phyloP scores from a whole-genome alignment of 2,888 invertebrate species.

The Lasioglossum vierecki region DNA sequence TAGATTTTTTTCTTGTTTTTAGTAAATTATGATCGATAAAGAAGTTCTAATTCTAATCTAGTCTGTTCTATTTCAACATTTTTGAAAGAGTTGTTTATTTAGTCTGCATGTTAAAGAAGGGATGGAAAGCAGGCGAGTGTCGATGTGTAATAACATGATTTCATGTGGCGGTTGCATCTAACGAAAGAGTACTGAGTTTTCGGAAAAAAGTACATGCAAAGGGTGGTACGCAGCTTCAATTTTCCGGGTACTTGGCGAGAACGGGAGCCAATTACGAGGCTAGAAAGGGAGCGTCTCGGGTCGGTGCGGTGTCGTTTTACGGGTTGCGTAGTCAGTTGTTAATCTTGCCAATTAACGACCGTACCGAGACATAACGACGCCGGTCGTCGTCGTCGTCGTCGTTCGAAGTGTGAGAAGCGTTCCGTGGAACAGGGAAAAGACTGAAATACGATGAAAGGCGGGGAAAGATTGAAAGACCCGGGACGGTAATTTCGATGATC shows the following conservation, averaged over 20 bases:
- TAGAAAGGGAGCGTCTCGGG: constrained; percentile 8
- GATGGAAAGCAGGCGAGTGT: background rate
- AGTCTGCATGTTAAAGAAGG: background rate
- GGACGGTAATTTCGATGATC: constrained; percentile 27
- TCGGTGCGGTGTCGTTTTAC: constrained; percentile 27
- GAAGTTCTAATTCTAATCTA: too few species aligned
- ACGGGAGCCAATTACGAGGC: background rate
- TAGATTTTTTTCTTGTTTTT: too few species aligned
- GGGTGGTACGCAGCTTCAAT: background rate
- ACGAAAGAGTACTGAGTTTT: background rate
- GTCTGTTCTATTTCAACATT: background rate
- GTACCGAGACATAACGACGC: background rate
- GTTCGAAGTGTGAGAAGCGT: constrained; percentile 16
- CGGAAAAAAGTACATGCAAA: background rate
- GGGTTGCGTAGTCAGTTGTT: constrained; percentile 57
- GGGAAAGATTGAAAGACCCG: constrained; percentile 52
- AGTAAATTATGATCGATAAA: too few species aligned
- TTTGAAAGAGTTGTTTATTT: background rate
- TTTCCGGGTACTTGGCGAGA: constrained; percentile 1
- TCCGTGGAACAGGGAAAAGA: constrained; percentile 20
- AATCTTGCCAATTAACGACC: constrained; percentile 72
- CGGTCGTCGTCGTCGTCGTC: constrained; percentile 7
- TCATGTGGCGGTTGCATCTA: background rate
- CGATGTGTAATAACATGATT: background rate
- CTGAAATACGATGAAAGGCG: constrained; percentile 43